Base-by-base conservation (phyloP, 2,888 invertebrate genomes). In the Bombyx huttoni region DNA sequence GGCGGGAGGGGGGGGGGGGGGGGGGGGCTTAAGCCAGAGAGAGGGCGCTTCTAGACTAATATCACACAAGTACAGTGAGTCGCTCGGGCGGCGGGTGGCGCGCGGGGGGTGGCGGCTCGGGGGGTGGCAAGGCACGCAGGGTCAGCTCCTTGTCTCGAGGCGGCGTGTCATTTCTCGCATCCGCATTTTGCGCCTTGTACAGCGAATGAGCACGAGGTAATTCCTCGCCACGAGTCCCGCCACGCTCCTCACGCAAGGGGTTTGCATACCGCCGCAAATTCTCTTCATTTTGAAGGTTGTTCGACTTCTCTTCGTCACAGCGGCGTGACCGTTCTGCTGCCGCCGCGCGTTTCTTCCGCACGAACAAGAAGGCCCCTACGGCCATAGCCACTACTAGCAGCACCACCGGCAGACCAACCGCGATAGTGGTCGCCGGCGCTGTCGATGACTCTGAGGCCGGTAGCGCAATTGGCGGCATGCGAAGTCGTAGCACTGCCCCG, bases 281-380 rank as follows among this genome's bases (percentile, higher is more conserved):
- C 79, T 97, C 96, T 73, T 96, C 96, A 77, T 96, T 96, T 81
- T 97, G 96, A 54, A 96, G 81, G 78, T 97, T 97, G 78, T 97
- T 97, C 3, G 96, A 94, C 75, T 96, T 96, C 70, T 96, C 96
- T 70, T 96, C 95, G 70, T 95, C 94, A 69, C 93, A 92, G 67
- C 91, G 91, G 46, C 87, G 82, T 61, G 91, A 80, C 59, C 90
- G 91, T 76, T 91, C 91, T 54, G 87, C 90, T 69, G 90, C 92
- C 54, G 87, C 68, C 48, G 69, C 70, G 13, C 63, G 66, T 51
- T 79, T 73, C 24, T 75, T 68, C 9, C 73, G 68, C 8, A 74
- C 72, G 54, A 70, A 8, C 53, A 56, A 57, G 0, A 59, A 88
- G 67, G 81, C 90, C 56, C 81, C 85, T 48, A 83, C 89, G 3